Evolutionary conservation across 2,113 vertebrate species (phyloP).

Genomic region (Todiramphus chloris): DNA sequence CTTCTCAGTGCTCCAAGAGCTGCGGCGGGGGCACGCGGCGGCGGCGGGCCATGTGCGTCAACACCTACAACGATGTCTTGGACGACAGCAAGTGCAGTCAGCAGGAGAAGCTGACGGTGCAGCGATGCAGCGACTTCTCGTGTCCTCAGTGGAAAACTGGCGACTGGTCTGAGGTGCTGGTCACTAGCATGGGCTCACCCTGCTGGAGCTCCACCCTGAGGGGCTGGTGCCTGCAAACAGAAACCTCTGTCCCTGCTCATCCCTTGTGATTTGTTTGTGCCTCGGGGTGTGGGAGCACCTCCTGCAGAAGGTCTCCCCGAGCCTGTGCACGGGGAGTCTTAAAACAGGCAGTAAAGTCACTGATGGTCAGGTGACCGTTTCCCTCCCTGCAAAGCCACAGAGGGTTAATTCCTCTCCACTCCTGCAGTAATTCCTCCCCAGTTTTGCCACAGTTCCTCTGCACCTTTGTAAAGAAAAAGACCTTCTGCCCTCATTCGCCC

Average conservation of each 20-base stretch:
- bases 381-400: not conserved
- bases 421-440: not conserved
- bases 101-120: conserved; percentile 86
- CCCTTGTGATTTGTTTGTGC: not conserved
- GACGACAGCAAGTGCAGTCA: conserved; percentile 92
- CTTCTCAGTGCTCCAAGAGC: conserved; percentile 90
- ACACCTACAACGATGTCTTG: conserved; percentile 77
- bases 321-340: not conserved
- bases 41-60: conserved; percentile 88
- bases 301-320: not conserved
- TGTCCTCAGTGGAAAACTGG: conserved; percentile 94
- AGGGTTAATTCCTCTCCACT: not conserved
- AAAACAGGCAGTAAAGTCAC: not conserved
- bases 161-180: conserved; percentile 92
- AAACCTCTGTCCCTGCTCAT: not conserved
- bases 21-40: conserved; percentile 88
- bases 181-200: not conserved
- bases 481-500: not conserved
- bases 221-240: not conserved
- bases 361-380: not conserved
- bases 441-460: not conserved
- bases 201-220: not conserved
- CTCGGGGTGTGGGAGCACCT: accelerated
- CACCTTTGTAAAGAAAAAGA: not conserved
- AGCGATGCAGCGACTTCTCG: conserved; percentile 88